Evolutionary conservation across 2,797 vertebrate species (phyloP).

Genomic region (Spheniscus humboldti): DNA sequence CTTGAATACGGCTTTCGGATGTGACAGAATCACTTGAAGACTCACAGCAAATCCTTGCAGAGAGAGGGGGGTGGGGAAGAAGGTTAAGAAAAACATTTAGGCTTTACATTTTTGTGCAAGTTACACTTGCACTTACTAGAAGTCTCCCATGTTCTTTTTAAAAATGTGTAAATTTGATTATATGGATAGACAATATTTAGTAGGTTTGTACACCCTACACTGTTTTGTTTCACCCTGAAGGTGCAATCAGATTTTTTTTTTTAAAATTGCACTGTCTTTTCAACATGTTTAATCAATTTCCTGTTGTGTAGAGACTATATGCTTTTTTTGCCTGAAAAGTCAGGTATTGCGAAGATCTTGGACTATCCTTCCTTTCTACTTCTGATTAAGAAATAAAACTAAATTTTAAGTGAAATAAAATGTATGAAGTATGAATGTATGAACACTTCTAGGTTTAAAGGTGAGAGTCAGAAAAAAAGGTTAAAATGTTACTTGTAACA

Average conservation of each 20-base stretch:
- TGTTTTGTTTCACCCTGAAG: background rate
- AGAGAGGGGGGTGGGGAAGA: background rate
- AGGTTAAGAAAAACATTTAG: background rate
- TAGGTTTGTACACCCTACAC: background rate
- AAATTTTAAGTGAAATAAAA: background rate
- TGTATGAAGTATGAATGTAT: background rate
- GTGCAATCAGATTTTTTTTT: background rate
- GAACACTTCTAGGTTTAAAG: background rate
- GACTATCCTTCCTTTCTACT: background rate
- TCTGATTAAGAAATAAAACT: background rate
- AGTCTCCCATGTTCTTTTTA: background rate
- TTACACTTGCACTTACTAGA: background rate
- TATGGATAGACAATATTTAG: background rate
- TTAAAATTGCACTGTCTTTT: background rate
- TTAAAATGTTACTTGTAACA: background rate
- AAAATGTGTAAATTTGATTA: background rate
- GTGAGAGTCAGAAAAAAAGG: background rate
- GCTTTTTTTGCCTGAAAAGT: background rate
- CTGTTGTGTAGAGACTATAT: background rate
- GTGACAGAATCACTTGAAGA: conserved; percentile 91
- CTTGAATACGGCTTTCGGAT: conserved; percentile 93
- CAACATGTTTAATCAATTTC: background rate
- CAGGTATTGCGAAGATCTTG: background rate
- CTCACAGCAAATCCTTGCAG: conserved; percentile 93
- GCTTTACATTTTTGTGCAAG: background rate